phyloP scores from a whole-genome alignment of 2,888 invertebrate species.

The Baccha elongata region DNA sequence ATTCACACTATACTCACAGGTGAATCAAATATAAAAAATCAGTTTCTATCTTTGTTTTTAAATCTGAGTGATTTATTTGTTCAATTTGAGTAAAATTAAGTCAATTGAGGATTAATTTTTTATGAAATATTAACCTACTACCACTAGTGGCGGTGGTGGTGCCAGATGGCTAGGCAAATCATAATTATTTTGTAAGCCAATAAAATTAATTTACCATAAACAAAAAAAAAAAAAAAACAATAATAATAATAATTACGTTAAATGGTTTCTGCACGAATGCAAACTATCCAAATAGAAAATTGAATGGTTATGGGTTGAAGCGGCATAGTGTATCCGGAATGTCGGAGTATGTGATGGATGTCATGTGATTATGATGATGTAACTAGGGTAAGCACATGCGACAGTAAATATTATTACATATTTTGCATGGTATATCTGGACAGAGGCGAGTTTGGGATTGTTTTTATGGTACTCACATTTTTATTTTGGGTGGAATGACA shows the following conservation, averaged over 20 bases:
- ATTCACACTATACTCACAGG: conserved; percentile 13
- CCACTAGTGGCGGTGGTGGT: background rate
- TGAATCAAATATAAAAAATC: conserved; percentile 1
- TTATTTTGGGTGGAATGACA: background rate
- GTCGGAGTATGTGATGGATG: conserved; percentile 13
- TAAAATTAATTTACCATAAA: conserved; percentile 65
- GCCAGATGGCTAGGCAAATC: conserved; percentile 35
- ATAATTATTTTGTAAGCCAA: conserved; percentile 38
- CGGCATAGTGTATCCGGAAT: background rate
- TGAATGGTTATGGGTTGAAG: conserved; percentile 30
- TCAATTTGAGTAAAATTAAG: conserved; percentile 4
- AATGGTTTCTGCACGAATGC: conserved; percentile 70
- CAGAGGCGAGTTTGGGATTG: background rate
- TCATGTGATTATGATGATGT: conserved; percentile 14
- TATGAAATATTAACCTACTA: conserved; percentile 12
- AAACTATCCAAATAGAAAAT: conserved; percentile 62
- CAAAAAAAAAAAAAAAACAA: conserved; percentile 22
- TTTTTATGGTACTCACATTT: background rate
- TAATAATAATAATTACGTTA: conserved; percentile 62
- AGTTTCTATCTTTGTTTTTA: background rate
- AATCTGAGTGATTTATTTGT: conserved; percentile 16
- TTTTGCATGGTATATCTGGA: background rate
- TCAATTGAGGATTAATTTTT: conserved; percentile 11
- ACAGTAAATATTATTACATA: background rate
- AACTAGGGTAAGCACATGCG: background rate